Conservation (phyloP, 2,888 invertebrate species). For the Rhogogaster chlorosoma region DNA sequence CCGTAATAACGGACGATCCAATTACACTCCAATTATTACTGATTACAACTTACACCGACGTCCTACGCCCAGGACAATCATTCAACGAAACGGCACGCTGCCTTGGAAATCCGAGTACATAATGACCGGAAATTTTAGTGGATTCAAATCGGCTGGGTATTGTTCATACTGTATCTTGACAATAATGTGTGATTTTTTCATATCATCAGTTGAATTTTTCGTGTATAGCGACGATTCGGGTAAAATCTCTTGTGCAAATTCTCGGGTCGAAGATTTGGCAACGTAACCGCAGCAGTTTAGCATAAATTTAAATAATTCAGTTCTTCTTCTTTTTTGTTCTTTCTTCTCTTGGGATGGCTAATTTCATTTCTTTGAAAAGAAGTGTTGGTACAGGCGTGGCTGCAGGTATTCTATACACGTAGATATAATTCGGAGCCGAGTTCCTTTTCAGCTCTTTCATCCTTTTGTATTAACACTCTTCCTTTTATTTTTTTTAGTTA, state of each 20-base stretch:
- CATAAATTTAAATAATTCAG: neutral
- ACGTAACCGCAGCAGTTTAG: neutral
- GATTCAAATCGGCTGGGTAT: slow-evolving; percentile 1
- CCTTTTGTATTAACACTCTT: neutral
- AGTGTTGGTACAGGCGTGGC: neutral
- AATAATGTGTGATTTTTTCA: too few relatives aligned
- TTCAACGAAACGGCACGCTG: neutral
- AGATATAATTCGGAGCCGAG: neutral
- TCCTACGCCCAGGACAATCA: neutral
- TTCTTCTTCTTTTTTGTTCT: neutral
- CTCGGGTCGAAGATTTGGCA: neutral
- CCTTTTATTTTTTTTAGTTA: neutral
- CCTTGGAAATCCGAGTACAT: neutral
- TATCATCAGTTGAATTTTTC: too few relatives aligned
- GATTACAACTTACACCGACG: slow-evolving; percentile 10
- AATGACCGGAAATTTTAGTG: neutral
- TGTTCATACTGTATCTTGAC: too few relatives aligned
- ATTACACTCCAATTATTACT: slow-evolving; percentile 14
- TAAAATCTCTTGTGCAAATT: neutral
- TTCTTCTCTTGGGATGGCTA: neutral
- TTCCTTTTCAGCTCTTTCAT: neutral
- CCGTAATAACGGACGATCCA: slow-evolving; percentile 9
- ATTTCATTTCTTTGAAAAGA: neutral
- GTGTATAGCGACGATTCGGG: too few relatives aligned
- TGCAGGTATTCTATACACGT: neutral